Evolutionary conservation across 2,113 vertebrate genomes (phyloP).

Genomic region (Pangasianodon gigas): DNA sequence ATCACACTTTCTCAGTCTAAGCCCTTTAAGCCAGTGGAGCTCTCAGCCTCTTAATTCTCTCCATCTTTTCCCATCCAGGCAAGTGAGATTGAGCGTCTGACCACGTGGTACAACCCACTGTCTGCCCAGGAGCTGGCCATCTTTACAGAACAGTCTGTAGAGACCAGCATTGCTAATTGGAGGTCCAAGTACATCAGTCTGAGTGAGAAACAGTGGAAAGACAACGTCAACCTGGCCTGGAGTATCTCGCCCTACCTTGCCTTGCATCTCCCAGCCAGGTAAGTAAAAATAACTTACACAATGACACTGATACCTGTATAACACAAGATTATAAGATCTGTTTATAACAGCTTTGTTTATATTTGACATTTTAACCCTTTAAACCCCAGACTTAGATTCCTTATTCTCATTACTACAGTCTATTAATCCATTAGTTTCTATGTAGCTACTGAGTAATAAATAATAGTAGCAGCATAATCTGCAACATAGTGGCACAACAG

Average conservation of each 20-base stretch:
- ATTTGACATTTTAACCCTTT: not conserved
- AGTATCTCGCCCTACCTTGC: constrained; percentile 93
- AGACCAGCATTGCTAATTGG: constrained; percentile 96
- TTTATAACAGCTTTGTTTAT: too few species aligned
- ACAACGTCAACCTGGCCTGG: constrained; percentile 97
- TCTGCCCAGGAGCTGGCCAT: constrained; percentile 91
- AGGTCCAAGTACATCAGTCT: constrained; percentile 94
- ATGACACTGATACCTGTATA: not conserved
- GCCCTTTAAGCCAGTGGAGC: not conserved
- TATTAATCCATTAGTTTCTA: not conserved
- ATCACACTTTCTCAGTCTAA: not conserved
- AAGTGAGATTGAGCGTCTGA: constrained; percentile 93
- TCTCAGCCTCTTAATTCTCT: not conserved
- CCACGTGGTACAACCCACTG: constrained; percentile 98
- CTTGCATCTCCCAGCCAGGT: constrained; percentile 89
- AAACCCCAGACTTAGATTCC: not conserved
- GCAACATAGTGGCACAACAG: not conserved
- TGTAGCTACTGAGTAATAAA: not conserved
- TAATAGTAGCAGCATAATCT: not conserved
- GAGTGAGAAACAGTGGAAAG: constrained; percentile 98
- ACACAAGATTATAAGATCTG: not conserved
- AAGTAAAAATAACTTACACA: not conserved
- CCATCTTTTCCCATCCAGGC: constrained; percentile 72
- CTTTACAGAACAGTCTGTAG: constrained; percentile 86
- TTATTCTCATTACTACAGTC: not conserved